Base-by-base conservation (phyloP, 2,888 invertebrate genomes). In the Seladonia tumulorum region DNA sequence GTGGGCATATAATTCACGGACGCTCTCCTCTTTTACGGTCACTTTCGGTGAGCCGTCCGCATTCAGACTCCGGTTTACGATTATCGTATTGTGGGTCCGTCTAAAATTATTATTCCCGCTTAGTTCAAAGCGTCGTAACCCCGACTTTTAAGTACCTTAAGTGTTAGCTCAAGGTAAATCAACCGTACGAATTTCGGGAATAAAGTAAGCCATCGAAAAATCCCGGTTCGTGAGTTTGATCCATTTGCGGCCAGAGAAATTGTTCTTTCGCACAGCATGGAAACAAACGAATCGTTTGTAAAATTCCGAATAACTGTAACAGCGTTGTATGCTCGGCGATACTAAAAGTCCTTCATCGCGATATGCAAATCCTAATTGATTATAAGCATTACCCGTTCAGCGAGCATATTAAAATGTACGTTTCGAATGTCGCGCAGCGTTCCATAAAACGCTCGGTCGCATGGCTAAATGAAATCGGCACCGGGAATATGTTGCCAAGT, bases 1-100 rank as follows among this genome's bases (percentile, higher is more conserved):
- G 82, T 76, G 86, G 88, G 81, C 89, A 91, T 92, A 91, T 92
- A 91, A 93, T 90, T 93, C 90, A 90, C 92, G 82, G 87, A 87
- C 89, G 87, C 88, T 88, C 88, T 88, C 88, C 87, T 85, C 85
- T 84, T 82, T 82, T 72, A 88, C 87, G 87, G 89, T 90, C 91
- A 89, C 88, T 88, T 88, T 80, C 85, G 87, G 86, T 85, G 86
- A 85, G 85, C 78, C 79, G 79, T 80, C 89, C 76, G 72, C 81
- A 71, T 82, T 83, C 76, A 79, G 74, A 87, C 84, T 83, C 60
- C 76, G 71, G 76, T 76, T 57, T 84, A 87, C 81, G 79, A 83
- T 90, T 86, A 83, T 85, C 84, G 82, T 72, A 71, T 45, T 57
- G 49, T 42, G 18, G 76, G 47, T 70, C 80, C 82, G 73, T 82